phyloP scores from a whole-genome alignment of 2,888 invertebrate species.

The Tinea trinotella region DNA sequence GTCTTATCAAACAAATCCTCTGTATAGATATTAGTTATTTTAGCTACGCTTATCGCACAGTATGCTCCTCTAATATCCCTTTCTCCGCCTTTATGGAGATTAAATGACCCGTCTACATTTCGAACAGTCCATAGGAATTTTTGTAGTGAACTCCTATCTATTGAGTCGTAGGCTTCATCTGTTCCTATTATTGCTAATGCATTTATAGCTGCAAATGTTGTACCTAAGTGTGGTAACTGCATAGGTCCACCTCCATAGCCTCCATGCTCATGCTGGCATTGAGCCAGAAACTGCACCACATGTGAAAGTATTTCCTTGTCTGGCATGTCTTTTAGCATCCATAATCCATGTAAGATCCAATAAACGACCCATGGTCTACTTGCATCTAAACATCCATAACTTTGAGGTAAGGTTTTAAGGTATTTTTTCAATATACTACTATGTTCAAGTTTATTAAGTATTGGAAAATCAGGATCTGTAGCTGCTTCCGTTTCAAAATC shows the following conservation, averaged over 20 bases:
- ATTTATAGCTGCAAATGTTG: slow-evolving; percentile 98
- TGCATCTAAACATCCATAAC: slow-evolving; percentile 90
- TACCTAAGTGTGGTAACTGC: slow-evolving; percentile 93
- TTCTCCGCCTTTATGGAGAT: slow-evolving; percentile 93
- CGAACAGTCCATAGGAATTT: slow-evolving; percentile 85
- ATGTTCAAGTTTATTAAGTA: slow-evolving; percentile 77
- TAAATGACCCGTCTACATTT: slow-evolving; percentile 90
- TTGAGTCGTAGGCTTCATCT: slow-evolving; percentile 88
- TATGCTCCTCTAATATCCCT: slow-evolving; percentile 96
- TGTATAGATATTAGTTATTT: slow-evolving; percentile 84
- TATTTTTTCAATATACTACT: slow-evolving; percentile 77
- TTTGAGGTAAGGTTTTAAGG: slow-evolving; percentile 76
- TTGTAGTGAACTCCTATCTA: slow-evolving; percentile 83
- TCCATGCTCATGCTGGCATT: slow-evolving; percentile 84
- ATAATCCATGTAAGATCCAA: slow-evolving; percentile 95
- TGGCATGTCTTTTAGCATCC: slow-evolving; percentile 73
- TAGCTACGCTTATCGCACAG: slow-evolving; percentile 93
- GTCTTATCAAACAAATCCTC: slow-evolving; percentile 86
- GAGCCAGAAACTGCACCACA: slow-evolving; percentile 48
- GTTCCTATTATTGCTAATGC: slow-evolving; percentile 91
- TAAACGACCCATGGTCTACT: slow-evolving; percentile 98
- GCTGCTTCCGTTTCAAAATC: slow-evolving; percentile 55
- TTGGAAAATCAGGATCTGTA: slow-evolving; percentile 66
- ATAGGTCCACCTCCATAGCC: slow-evolving; percentile 97
- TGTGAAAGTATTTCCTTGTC: slow-evolving; percentile 50